These are phyloP conservation scores for Ctenosaura bakeri DNA, from an alignment of 2,797 vertebrate genomes.

Conservation along the genomic window DNA sequence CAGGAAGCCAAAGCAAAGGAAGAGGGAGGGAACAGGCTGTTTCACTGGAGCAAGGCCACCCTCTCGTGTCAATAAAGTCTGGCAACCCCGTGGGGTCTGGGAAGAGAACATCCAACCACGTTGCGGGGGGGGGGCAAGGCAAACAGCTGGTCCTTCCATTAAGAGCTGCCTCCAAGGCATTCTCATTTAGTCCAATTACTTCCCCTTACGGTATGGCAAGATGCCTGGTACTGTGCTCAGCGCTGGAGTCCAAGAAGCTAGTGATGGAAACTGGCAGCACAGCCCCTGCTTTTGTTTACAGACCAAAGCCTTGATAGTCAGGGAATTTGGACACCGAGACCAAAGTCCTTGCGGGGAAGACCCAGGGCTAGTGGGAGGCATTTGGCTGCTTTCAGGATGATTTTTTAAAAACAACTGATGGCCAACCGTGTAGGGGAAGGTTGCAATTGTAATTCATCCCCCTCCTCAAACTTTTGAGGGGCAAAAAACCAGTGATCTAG, in stretches of 20 bases:
- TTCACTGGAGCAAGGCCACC: fast-evolving
- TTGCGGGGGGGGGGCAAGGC: neutral
- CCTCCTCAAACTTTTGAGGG: too few relatives aligned
- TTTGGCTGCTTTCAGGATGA: neutral
- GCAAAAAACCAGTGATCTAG: too few relatives aligned
- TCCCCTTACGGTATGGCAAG: neutral
- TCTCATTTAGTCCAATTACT: slow-evolving; percentile 17
- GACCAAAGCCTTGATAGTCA: slow-evolving; percentile 38
- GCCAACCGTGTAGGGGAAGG: too few relatives aligned
- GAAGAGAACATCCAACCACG: fast-evolving
- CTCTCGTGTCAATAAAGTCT: fast-evolving
- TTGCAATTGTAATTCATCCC: too few relatives aligned
- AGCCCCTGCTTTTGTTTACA: slow-evolving; percentile 36
- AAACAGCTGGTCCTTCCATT: neutral
- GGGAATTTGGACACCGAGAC: neutral
- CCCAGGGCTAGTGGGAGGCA: neutral
- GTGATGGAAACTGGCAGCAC: slow-evolving; percentile 35
- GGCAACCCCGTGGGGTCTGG: neutral
- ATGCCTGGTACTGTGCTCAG: slow-evolving; percentile 31
- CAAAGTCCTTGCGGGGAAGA: neutral
- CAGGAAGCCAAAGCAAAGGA: neutral
- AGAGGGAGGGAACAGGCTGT: neutral
- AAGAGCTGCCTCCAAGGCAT: neutral
- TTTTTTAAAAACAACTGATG: too few relatives aligned
- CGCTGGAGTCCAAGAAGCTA: slow-evolving; percentile 31